Conservation (phyloP, 1,140 invertebrate genomes). For the Chelonus insularis region DNA sequence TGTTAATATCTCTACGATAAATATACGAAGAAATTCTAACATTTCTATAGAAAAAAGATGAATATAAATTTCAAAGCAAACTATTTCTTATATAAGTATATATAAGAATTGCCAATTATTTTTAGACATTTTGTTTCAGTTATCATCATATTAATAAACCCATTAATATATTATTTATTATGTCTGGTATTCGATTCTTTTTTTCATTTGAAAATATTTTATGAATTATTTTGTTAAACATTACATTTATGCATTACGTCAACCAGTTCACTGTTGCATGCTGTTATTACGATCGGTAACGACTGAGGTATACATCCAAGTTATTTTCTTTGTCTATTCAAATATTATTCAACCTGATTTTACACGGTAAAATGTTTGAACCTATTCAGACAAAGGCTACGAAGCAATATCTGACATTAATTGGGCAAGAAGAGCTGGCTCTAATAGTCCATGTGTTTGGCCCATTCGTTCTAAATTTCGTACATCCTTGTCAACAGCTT, state of each 20-base stretch:
- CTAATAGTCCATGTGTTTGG: constrained; percentile 64
- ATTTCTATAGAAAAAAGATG: not conserved
- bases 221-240: too few relatives aligned
- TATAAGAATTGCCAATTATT: not conserved
- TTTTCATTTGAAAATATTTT: too few relatives aligned
- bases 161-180: too few relatives aligned
- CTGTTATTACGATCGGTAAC: too few relatives aligned
- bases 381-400: constrained; percentile 46
- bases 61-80: not conserved
- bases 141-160: not conserved
- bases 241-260: too few relatives aligned
- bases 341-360: too few relatives aligned
- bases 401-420: constrained; percentile 60
- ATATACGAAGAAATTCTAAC: not conserved
- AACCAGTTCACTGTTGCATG: too few relatives aligned
- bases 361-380: constrained; percentile 22
- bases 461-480: constrained; percentile 74
- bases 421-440: constrained; percentile 57
- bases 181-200: not conserved
- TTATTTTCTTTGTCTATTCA: too few relatives aligned
- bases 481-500: constrained; percentile 79
- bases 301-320: not conserved
- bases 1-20: not conserved
- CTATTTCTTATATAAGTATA: not conserved
- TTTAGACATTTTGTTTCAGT: not conserved